A percentile compares a stretch with the other conserved stretches of the same genome.
phyloP scores from a whole-genome alignment of 1,140 invertebrate species.

The Neodiprion pinetum region DNA sequence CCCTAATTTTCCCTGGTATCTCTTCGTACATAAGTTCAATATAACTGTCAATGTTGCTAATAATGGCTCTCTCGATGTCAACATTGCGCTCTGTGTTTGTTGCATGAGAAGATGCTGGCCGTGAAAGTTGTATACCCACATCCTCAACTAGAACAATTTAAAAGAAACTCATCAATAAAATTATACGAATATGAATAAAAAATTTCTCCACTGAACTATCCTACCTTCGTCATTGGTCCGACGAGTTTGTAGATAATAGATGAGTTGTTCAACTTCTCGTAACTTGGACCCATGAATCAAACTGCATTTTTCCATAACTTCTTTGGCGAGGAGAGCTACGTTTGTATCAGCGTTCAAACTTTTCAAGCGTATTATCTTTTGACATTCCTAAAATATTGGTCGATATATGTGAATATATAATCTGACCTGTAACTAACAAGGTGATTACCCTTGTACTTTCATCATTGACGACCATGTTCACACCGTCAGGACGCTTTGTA shows the following conservation, averaged over 20 bases:
- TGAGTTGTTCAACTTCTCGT: slow-evolving; percentile 88
- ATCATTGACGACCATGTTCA: too few relatives aligned
- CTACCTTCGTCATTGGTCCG: slow-evolving; percentile 63
- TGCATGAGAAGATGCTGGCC: slow-evolving; percentile 54
- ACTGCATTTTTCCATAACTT: slow-evolving; percentile 89
- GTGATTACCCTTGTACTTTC: too few relatives aligned
- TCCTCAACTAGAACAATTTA: slow-evolving; percentile 37
- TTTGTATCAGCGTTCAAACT: slow-evolving; percentile 83
- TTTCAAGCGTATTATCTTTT: slow-evolving; percentile 86
- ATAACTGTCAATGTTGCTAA: slow-evolving; percentile 91
- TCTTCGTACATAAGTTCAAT: slow-evolving; percentile 97
- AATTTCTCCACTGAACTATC: not conserved
- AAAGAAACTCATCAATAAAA: slow-evolving; percentile 9
- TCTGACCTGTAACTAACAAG: slow-evolving; percentile 20
- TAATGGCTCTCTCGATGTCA: slow-evolving; percentile 66
- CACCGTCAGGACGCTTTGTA: too few relatives aligned
- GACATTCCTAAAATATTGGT: slow-evolving; percentile 68
- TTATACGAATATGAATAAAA: slow-evolving; percentile 9
- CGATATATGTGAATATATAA: slow-evolving; percentile 22
- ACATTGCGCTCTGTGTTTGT: slow-evolving; percentile 41
- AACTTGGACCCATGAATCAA: slow-evolving; percentile 86
- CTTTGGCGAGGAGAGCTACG: slow-evolving; percentile 79
- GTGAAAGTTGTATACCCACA: slow-evolving; percentile 39
- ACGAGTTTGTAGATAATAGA: slow-evolving; percentile 89
- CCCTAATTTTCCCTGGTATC: slow-evolving; percentile 90